Conservation (phyloP, 2,113 vertebrate genomes). For the Hypanus sabinus region DNA sequence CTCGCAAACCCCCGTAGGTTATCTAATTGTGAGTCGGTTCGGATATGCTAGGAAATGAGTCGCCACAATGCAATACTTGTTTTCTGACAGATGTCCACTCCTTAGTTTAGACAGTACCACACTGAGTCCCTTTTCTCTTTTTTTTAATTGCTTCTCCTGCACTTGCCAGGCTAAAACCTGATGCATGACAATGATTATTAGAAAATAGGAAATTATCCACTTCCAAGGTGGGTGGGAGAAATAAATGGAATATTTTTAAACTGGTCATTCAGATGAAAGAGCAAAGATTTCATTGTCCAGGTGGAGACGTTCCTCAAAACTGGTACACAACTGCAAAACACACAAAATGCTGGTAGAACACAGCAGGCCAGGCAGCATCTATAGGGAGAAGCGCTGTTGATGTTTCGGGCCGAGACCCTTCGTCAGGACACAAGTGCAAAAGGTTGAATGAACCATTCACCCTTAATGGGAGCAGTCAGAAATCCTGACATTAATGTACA, state of each 20-base stretch:
- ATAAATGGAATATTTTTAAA: too few relatives aligned
- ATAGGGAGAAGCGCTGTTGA: too few relatives aligned
- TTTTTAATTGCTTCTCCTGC: too few relatives aligned
- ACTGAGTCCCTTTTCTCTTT: not conserved
- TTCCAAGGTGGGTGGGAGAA: not conserved
- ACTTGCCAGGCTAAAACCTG: not conserved
- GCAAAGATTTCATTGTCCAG: not conserved
- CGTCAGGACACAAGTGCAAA: not conserved
- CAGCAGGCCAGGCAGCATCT: too few relatives aligned
- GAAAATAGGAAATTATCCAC: not conserved
- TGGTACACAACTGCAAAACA: not conserved
- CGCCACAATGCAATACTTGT: not conserved
- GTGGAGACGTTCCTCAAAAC: not conserved
- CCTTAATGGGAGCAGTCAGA: too few relatives aligned
- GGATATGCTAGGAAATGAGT: too few relatives aligned
- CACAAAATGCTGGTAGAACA: too few relatives aligned
- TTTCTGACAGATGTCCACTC: not conserved
- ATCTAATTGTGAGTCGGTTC: too few relatives aligned
- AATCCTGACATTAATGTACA: too few relatives aligned
- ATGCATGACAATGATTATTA: not conserved
- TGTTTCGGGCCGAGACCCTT: too few relatives aligned
- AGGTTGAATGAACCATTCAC: not conserved
- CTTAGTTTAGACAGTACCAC: not conserved
- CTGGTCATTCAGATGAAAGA: not conserved
- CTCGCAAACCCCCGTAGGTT: too few relatives aligned